Evolutionary conservation across 2,113 vertebrate genomes (phyloP), one percentile per base, ranked within the genome.

Genomic region (Oophaga pumilio): DNA sequence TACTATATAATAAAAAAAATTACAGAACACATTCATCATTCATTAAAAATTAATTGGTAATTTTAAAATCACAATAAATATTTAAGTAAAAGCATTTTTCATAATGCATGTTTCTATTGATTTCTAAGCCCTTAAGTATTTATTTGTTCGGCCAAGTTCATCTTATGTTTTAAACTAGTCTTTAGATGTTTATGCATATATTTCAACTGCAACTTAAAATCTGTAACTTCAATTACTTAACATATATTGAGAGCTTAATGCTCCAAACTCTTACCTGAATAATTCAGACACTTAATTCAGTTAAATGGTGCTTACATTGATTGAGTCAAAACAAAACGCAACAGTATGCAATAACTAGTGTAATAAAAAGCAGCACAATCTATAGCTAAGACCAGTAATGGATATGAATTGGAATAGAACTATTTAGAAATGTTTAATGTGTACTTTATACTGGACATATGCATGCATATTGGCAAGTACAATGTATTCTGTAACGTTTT

Each of bases 311-410:
- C 57, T 88, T 88, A 88, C 57, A 68, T 83, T 24, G 69, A 87
- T 82, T 82, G 69, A 88, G 52, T 88, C 69, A 83, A 88, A 88
- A 86, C 62, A 77, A 77, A 79, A 78, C 66, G 71, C 84, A 85
- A 59, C 71, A 85, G 53, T 76, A 59, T 85, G 69, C 69, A 85
- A 76, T n/a, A 62, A 9, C 59, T 8, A 68, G 8, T 53, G 49
- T 43, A 78, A 33, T 24, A n/a, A 56, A 64, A 53, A 53, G 56
- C 28, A 60, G 20, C 76, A 18, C 49, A 71, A 73, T 76, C 83
- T 60, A 56, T 52, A 66, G 80, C 68, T 8, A 82, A 15, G 49
- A 17, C 7, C 18, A 28, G 24, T 59, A 8, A 28, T 28, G 11
- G 17, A 79, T 79, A 79, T 79, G 15, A 71, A 71, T 28, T 26